A percentile compares a stretch with the other conserved stretches of the same genome.
phyloP scores from a whole-genome alignment of 2,888 invertebrate genomes.

The Hemaris fuciformis region DNA sequence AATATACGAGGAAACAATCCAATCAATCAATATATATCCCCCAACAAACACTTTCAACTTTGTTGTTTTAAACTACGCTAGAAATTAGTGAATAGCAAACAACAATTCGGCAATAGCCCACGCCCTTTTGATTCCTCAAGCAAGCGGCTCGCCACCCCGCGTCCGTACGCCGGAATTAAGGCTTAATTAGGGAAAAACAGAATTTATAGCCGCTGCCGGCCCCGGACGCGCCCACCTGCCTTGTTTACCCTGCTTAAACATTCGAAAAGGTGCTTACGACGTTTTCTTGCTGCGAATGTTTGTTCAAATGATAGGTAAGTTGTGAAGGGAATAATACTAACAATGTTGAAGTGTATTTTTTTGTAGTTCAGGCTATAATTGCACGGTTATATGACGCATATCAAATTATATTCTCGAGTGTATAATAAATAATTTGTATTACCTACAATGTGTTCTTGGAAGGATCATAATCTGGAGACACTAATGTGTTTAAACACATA shows the following conservation, averaged over 20 bases:
- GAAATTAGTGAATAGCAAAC: conserved; percentile 3
- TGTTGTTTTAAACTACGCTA: not conserved
- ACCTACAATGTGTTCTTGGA: no score
- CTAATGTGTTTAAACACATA: no score
- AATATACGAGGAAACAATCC: not conserved
- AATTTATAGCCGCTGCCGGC: conserved; percentile 69
- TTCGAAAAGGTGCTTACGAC: conserved; percentile 20
- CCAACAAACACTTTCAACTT: not conserved
- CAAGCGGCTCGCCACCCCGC: conserved; percentile 1
- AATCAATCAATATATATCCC: not conserved
- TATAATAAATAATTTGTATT: no score
- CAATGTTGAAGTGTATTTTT: not conserved
- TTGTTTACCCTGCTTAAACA: conserved; percentile 47
- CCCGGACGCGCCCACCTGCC: conserved; percentile 54
- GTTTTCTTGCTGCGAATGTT: conserved; percentile 26
- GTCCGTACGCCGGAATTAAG: conserved; percentile 57
- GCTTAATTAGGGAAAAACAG: conserved; percentile 79
- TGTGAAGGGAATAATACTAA: not conserved
- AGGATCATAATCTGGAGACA: no score
- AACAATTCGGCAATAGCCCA: not conserved
- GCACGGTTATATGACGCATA: not conserved
- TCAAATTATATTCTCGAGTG: no score
- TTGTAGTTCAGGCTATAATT: not conserved
- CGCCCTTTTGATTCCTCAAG: conserved; percentile 9
- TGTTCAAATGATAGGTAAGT: conserved; percentile 21